Percentiles rank a stretch among this genome's conserved stretches.
Conservation (phyloP, 2,797 vertebrate species). For the Myotis findleyi region DNA sequence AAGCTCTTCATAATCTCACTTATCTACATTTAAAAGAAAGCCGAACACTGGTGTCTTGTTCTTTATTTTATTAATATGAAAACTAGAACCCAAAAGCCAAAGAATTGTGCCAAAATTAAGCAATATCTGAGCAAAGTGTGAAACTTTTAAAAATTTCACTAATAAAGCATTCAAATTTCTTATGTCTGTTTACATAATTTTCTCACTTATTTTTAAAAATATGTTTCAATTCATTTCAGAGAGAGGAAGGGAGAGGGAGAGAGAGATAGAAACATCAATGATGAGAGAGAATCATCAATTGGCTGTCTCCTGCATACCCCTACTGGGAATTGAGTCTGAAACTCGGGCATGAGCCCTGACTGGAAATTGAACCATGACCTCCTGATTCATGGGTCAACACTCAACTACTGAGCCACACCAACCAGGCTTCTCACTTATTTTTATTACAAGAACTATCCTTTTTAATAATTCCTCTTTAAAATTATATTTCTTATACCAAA, state of each 20-base stretch:
- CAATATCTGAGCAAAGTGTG: constrained; percentile 23
- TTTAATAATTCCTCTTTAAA: not conserved
- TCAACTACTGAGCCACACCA: too few species aligned
- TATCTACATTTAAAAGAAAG: constrained; percentile 75
- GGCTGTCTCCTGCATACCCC: too few species aligned
- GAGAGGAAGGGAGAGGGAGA: too few species aligned
- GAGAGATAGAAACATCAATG: too few species aligned
- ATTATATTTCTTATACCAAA: not conserved
- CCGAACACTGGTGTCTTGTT: constrained; percentile 60
- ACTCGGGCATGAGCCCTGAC: too few species aligned
- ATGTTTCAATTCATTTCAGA: too few species aligned
- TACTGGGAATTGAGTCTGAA: too few species aligned
- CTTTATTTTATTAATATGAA: constrained; percentile 54
- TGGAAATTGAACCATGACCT: too few species aligned
- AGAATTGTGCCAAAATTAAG: constrained; percentile 7
- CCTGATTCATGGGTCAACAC: too few species aligned
- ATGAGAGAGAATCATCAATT: too few species aligned
- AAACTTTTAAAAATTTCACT: not conserved
- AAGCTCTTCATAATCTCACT: constrained; percentile 35
- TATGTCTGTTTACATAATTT: not conserved
- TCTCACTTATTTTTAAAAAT: not conserved
- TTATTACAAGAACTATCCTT: not conserved
- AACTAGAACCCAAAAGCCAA: constrained; percentile 13
- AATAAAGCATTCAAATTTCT: constrained; percentile 1
- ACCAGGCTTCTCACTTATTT: not conserved